Base-by-base conservation (phyloP, 1,140 invertebrate species). In the Calliphora vicina region DNA sequence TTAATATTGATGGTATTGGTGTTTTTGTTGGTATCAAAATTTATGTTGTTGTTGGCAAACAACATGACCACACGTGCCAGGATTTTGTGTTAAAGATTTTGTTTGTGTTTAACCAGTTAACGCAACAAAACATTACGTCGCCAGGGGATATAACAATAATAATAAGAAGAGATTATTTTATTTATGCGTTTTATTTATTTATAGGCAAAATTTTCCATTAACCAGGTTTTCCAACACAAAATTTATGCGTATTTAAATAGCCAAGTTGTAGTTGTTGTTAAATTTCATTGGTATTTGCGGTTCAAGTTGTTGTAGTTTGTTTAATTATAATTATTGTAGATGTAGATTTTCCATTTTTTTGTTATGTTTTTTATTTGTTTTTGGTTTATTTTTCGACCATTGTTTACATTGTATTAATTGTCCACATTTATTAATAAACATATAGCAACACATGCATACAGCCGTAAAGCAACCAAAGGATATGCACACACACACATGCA, bases 351-450 rank as follows among this genome's bases (percentile, higher is more conserved):
- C 17, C 17, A 50, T 50, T 50, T 50, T 50, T 1, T 67, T 67
- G 10, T 67, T 23, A 6, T 23, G 20, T 23, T 67, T 67, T 67
- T 20, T 10, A 20, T 17, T 10, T 67, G 61, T 67, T 1, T 20
- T 23, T 25, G 20, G 61, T 67, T 67, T 57, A 57, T 57, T 57
- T 57, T 67, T 67, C 20, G 57, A 23, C 17, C 61, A 67, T 67
- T 67, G 61, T 67, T 67, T 67, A 67, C 57, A 67, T 67, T 67
- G 61, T 67, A 67, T 67, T 67, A 67, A 67, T 67, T 67, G 61
- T 67, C n/a, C 61, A 67, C 61, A 67, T 67, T 67, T 67, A 67
- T 67, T 67, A 23, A 67, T 67, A 23, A 10, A 67, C 6, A 67
- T 6, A 67, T 35, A 35, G 6, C 35, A 35, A 35, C 35, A 35